A percentile compares a stretch with the other conserved stretches of the same genome.
phyloP scores from a whole-genome alignment of 1,140 invertebrate species.

The Pseudoatta argentina region DNA sequence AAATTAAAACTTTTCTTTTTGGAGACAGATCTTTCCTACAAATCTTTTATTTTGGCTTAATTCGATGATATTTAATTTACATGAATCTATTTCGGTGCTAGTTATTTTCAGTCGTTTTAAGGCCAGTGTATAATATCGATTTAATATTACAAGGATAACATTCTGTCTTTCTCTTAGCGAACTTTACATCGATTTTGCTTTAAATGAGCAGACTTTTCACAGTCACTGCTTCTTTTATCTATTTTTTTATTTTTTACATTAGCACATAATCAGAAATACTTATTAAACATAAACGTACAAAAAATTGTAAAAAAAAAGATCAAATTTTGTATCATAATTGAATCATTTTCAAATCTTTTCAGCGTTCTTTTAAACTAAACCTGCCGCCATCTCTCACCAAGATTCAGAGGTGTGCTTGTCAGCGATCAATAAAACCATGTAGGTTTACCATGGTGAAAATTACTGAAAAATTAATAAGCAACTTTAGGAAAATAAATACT shows the following conservation, averaged over 20 bases:
- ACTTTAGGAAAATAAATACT: neutral
- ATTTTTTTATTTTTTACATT: neutral
- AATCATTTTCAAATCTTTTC: neutral
- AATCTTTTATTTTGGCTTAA: neutral
- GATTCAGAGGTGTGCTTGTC: constrained; percentile 3
- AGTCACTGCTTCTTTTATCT: neutral
- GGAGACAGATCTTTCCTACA: neutral
- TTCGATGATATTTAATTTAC: neutral
- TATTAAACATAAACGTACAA: neutral
- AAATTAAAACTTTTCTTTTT: neutral
- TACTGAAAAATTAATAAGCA: neutral
- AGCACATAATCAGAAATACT: neutral
- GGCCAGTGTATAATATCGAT: constrained; percentile 24
- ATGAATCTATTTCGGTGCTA: constrained; percentile 14
- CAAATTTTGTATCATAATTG: neutral
- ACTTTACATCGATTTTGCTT: constrained; percentile 15
- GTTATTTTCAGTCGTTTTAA: constrained; percentile 37
- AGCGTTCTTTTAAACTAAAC: neutral
- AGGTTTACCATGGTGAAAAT: neutral
- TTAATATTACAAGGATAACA: constrained; percentile 32
- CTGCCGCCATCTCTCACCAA: constrained; percentile 55
- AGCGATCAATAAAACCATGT: constrained; percentile 31
- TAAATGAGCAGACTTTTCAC: neutral
- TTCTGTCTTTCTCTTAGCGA: constrained; percentile 21
- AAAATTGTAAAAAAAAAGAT: neutral